Conservation (phyloP, 2,888 invertebrate species). For the Serrognathus titanus region DNA sequence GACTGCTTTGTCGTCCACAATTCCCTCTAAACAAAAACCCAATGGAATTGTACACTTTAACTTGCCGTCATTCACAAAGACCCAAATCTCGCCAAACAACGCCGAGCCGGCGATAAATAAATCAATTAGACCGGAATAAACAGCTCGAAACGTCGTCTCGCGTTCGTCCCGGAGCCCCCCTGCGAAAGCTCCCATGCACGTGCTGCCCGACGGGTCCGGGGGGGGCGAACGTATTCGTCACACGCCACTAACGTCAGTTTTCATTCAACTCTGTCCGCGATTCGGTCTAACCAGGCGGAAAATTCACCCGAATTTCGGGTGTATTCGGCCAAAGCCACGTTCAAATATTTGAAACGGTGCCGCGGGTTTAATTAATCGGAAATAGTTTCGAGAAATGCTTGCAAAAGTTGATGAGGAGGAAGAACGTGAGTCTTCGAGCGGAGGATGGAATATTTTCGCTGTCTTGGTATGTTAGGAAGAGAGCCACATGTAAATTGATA, state of each 20-base stretch:
- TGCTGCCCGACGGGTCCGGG: not conserved
- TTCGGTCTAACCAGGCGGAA: constrained; percentile 18
- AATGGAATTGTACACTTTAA: no score
- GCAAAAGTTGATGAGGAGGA: not conserved
- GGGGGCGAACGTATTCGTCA: constrained; percentile 15
- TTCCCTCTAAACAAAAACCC: no score
- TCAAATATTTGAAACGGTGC: not conserved
- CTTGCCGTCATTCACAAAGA: not conserved
- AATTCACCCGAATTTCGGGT: constrained; percentile 8
- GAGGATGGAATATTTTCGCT: no score
- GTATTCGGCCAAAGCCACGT: not conserved
- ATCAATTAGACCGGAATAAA: no score
- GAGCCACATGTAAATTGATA: no score
- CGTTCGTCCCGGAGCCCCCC: not conserved
- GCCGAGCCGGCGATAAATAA: no score
- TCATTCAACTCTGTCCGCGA: constrained; percentile 19
- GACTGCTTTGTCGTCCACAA: no score
- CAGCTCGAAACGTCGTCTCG: no score
- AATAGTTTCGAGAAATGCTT: not conserved
- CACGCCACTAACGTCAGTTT: constrained; percentile 21
- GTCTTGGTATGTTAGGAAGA: no score
- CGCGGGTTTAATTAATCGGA: not conserved
- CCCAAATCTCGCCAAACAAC: not conserved
- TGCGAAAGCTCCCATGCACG: not conserved
- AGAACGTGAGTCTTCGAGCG: no score